Conservation (phyloP, 2,113 vertebrate species). For the Cephalopholis sonnerati region DNA sequence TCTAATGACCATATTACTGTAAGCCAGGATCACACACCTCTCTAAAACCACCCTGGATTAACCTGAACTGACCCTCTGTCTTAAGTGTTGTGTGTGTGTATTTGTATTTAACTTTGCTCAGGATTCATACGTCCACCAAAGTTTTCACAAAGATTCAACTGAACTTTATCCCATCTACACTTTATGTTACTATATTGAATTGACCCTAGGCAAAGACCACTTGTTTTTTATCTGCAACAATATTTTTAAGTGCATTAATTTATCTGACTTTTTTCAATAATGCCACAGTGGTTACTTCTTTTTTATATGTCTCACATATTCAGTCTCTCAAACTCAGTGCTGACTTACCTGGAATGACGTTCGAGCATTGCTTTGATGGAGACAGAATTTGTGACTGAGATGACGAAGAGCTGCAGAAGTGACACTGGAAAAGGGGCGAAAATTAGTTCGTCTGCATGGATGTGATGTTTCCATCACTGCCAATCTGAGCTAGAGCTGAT, state of each 20-base stretch:
- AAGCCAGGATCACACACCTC: slow-evolving; percentile 17
- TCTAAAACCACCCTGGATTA: slow-evolving; percentile 54
- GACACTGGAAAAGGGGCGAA: too few relatives aligned
- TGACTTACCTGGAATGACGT: too few relatives aligned
- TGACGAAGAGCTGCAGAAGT: too few relatives aligned
- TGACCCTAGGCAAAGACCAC: too few relatives aligned
- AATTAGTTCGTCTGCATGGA: too few relatives aligned
- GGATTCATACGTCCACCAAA: neutral
- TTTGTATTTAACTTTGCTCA: neutral
- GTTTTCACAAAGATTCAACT: neutral
- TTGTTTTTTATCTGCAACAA: neutral
- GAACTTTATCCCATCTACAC: neutral
- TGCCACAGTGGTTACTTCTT: too few relatives aligned
- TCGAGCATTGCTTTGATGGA: too few relatives aligned
- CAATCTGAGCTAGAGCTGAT: too few relatives aligned
- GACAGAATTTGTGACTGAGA: too few relatives aligned
- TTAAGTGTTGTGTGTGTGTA: neutral
- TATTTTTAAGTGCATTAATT: neutral
- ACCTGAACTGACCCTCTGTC: slow-evolving; percentile 42
- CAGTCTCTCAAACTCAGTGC: too few relatives aligned
- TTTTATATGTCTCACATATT: too few relatives aligned
- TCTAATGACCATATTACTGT: slow-evolving; percentile 40
- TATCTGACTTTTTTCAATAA: neutral
- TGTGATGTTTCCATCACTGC: too few relatives aligned
- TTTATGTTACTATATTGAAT: neutral